Base-by-base conservation (phyloP, 2,113 vertebrate species). In the Passer montanus region DNA sequence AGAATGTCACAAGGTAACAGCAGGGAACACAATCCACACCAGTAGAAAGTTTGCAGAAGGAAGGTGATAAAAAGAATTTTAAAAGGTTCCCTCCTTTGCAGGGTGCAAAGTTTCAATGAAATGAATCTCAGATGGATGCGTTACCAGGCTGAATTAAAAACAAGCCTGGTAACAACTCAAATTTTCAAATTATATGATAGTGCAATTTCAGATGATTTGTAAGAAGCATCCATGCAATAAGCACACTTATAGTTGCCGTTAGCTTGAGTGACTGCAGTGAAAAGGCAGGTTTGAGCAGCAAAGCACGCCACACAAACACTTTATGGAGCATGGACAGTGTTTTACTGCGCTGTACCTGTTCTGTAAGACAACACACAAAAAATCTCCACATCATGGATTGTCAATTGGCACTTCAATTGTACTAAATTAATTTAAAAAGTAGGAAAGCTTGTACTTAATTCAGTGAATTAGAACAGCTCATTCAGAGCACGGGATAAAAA, bases 361-460 rank as follows among this genome's bases (percentile, higher is more conserved):
- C 90, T 69, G 18, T 83, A 95, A 91, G 28, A 50, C 15, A 91
- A 90, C 64, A 97, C 56, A 91, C 73, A 96, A 87, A 95, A 96
- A 94, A 49, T 33, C 82, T 97, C 87, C 95, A 97, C 28, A 39
- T 82, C 23, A 26, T 0, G 2, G 56, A 78, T 20, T 82, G 43
- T 37, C 35, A 86, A 53, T 72, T 86, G 63, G 35, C 72, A 97
- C 86, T 97, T 97, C 96, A 96, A 91, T 94, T 78, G 56, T 83
- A 96, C 89, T 97, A 87, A 94, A 97, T 66, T 37, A 86, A 88
- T 60, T 87, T 3, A 52, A 74, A 76, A 97, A 92, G 62, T 95
- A 97, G 94, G 91, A 97, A 97, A 95, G 85, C 83, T 93, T 92
- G 94, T 94, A 96, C 92, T 97, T 95, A 97, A 67, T 87, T 97